A percentile compares a stretch with the other conserved stretches of the same genome.
Evolutionary conservation across 2,113 vertebrate genomes (phyloP).

Genomic region (Megalops atlanticus): DNA sequence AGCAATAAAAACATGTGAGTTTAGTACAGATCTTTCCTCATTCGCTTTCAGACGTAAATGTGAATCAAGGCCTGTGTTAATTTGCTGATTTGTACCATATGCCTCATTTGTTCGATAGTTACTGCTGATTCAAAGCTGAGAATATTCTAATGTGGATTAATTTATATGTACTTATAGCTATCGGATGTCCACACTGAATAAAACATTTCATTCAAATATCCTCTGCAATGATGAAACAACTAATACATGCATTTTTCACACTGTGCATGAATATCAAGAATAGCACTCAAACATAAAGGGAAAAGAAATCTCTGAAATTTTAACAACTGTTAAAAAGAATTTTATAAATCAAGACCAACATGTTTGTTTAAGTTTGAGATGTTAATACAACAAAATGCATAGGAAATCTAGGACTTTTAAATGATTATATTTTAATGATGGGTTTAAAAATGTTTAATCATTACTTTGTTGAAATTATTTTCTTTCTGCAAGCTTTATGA

Average conservation of each 20-base stretch:
- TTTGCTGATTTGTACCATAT: conserved; percentile 80
- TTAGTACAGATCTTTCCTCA: conserved; percentile 72
- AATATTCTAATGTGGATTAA: conserved; percentile 72
- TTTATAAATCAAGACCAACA: conserved; percentile 1
- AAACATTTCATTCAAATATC: conserved; percentile 66
- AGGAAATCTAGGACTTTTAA: not conserved
- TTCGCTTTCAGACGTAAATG: conserved; percentile 75
- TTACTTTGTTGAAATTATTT: too few relatives aligned
- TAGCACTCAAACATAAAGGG: conserved; percentile 40
- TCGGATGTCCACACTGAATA: conserved; percentile 65
- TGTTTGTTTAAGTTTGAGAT: not conserved
- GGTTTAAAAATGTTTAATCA: too few relatives aligned
- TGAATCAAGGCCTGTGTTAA: conserved; percentile 77
- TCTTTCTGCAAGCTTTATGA: too few relatives aligned
- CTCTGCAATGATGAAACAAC: conserved; percentile 66
- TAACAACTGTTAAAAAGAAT: not conserved
- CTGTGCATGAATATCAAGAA: conserved; percentile 54
- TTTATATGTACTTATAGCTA: conserved; percentile 66
- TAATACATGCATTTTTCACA: conserved; percentile 63
- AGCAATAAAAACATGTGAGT: conserved; percentile 71
- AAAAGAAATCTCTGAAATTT: not conserved
- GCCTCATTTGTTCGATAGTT: conserved; percentile 78
- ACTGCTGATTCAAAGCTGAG: conserved; percentile 69
- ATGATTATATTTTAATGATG: too few relatives aligned
- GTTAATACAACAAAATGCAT: not conserved